Evolutionary conservation across 1,140 invertebrate genomes (phyloP).

Genomic region (Drosophila elegans): DNA sequence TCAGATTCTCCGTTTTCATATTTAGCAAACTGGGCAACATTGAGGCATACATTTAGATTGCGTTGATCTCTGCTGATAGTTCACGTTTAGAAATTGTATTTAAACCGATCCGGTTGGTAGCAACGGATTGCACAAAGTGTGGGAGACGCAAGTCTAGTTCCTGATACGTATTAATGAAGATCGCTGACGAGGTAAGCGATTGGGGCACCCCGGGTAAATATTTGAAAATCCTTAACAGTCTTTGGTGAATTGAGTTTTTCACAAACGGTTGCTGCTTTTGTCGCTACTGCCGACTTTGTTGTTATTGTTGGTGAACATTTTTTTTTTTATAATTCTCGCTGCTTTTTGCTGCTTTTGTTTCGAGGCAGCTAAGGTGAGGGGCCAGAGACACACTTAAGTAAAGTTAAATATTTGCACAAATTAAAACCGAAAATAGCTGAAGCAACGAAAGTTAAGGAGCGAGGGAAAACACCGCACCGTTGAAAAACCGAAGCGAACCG

Average conservation of each 20-base stretch:
- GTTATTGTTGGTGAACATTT: conserved; percentile 49
- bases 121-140: not conserved
- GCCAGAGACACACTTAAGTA: conserved; percentile 66
- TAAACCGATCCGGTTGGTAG: conserved; percentile 25
- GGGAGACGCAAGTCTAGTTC: conserved; percentile 9
- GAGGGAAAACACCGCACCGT: conserved; percentile 12
- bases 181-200: conserved; percentile 4
- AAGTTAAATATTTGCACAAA: conserved; percentile 80
- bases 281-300: conserved; percentile 34
- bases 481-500: conserved; percentile 7
- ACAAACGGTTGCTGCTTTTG: conserved; percentile 54
- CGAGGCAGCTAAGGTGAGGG: conserved; percentile 38
- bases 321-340: conserved; percentile 37
- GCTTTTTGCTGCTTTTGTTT: conserved; percentile 12
- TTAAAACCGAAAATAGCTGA: conserved; percentile 75
- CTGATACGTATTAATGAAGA: conserved; percentile 16
- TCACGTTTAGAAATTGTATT: conserved; percentile 5
- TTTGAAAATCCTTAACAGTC: conserved; percentile 73
- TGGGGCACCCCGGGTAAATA: conserved; percentile 53
- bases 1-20: conserved; percentile 82
- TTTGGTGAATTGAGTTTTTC: conserved; percentile 60
- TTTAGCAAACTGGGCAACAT: conserved; percentile 77
- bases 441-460: conserved; percentile 51
- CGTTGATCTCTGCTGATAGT: conserved; percentile 33
- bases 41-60: conserved; percentile 68